Percentiles rank a stretch among this genome's conserved stretches.
phyloP scores from a whole-genome alignment of 2,113 vertebrate species.

The Onychorhynchus coronatus region DNA sequence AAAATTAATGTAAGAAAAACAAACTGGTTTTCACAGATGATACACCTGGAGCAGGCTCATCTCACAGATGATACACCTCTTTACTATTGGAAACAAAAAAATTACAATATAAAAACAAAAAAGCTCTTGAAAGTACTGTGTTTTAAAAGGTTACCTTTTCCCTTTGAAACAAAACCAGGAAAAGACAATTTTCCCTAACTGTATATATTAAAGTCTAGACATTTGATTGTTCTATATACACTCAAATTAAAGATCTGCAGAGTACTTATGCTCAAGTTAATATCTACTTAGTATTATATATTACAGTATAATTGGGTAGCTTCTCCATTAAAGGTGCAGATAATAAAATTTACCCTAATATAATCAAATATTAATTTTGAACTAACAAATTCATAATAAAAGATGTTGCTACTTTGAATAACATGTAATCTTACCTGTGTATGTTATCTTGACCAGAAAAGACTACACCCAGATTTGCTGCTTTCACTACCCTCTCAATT shows the following conservation, averaged over 20 bases:
- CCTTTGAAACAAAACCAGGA: neutral
- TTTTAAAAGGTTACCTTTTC: neutral
- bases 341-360: neutral
- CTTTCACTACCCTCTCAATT: constrained; percentile 81
- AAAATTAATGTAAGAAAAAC: neutral
- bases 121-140: neutral
- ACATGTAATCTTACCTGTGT: constrained; percentile 79
- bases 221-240: neutral
- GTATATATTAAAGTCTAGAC: neutral
- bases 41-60: neutral
- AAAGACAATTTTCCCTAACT: neutral
- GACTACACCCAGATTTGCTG: constrained; percentile 87
- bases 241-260: neutral
- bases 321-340: neutral
- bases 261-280: neutral
- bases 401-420: neutral
- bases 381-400: neutral
- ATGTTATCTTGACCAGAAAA: constrained; percentile 81
- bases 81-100: neutral
- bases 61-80: neutral
- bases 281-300: neutral
- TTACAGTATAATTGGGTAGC: neutral
- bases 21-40: neutral
- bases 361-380: neutral
- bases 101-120: neutral